phyloP scores from a whole-genome alignment of 1,140 invertebrate genomes.

The Bombus pyrosoma region DNA sequence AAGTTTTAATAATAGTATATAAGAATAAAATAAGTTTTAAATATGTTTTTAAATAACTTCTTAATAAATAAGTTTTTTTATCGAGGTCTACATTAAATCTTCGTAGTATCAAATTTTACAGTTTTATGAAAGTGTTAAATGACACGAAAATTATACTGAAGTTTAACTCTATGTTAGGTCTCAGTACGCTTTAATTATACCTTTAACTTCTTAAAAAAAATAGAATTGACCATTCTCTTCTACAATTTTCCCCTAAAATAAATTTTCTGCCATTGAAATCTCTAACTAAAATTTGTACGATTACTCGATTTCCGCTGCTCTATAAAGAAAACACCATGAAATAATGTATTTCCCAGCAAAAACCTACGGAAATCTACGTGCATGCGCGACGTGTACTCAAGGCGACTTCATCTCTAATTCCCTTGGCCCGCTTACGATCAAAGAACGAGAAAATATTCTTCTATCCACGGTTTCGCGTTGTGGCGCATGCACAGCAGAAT shows the following conservation, averaged over 20 bases:
- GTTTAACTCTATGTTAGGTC: no score
- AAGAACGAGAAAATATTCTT: conserved; percentile 56
- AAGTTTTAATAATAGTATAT: no score
- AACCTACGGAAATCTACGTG: neutral
- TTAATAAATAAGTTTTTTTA: no score
- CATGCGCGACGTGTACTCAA: conserved; percentile 1
- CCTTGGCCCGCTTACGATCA: conserved; percentile 60
- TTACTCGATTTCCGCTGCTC: neutral
- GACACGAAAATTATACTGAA: no score
- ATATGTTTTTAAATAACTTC: no score
- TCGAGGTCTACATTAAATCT: no score
- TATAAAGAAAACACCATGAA: conserved; percentile 21
- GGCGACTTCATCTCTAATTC: conserved; percentile 56
- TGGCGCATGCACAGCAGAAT: neutral
- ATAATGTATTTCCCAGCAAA: neutral
- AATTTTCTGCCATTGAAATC: neutral
- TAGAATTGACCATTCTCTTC: no score
- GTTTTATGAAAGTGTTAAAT: no score
- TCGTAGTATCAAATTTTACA: no score
- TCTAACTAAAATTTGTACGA: neutral
- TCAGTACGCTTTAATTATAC: no score
- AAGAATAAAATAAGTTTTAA: no score
- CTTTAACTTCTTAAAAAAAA: neutral
- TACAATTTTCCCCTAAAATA: neutral
- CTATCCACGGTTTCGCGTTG: conserved; percentile 2